A percentile compares a stretch with the other conserved stretches of the same genome.
Evolutionary conservation across 2,888 invertebrate genomes (phyloP).

Genomic region (Drosophila hamatofila): DNA sequence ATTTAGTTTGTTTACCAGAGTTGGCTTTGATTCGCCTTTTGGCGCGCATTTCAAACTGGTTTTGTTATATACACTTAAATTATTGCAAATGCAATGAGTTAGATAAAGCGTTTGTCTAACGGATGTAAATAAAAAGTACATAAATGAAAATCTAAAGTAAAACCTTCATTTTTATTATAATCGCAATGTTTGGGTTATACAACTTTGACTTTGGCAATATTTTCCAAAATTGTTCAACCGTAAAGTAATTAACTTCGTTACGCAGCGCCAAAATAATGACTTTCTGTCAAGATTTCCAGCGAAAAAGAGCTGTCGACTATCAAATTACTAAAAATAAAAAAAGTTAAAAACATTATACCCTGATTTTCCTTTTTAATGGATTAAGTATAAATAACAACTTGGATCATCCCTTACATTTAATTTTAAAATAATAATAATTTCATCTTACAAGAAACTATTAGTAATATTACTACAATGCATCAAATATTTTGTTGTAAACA

Average conservation of each 20-base stretch:
- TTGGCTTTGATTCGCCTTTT: slow-evolving; percentile 24
- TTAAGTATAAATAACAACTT: too few species aligned
- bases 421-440: too few species aligned
- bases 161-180: slow-evolving; percentile 1
- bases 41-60: slow-evolving; percentile 54
- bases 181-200: background rate
- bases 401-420: too few species aligned
- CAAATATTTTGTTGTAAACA: too few species aligned
- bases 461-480: too few species aligned
- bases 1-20: slow-evolving; percentile 27
- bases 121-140: background rate
- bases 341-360: too few species aligned
- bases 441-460: too few species aligned
- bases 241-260: background rate
- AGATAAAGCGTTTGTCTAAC: background rate
- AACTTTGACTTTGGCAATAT: slow-evolving; percentile 9
- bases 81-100: background rate
- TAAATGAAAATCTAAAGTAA: background rate
- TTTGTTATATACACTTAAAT: slow-evolving; percentile 12
- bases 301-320: background rate
- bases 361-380: too few species aligned
- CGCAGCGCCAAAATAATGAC: slow-evolving; percentile 1
- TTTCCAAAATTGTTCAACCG: slow-evolving; percentile 8
- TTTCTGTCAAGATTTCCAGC: slow-evolving; percentile 2
- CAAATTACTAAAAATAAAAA: too few species aligned